Conservation (phyloP, 2,113 vertebrate species). For the Podarcis cretensis region DNA sequence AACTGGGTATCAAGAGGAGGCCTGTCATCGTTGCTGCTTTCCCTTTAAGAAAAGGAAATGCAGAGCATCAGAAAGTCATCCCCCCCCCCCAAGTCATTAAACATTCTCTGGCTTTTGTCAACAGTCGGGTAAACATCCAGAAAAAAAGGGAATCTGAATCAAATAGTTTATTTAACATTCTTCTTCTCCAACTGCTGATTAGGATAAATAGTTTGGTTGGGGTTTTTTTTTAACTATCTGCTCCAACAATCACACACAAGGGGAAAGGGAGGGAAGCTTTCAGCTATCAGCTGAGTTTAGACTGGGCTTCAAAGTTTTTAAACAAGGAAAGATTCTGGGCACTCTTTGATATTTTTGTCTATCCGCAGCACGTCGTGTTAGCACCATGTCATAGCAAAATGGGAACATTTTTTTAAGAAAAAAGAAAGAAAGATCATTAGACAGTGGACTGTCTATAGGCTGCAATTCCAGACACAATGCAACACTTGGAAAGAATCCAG, state of each 20-base stretch:
- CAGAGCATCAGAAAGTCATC: constrained; percentile 59
- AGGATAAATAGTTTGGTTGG: constrained; percentile 85
- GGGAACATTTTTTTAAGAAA: constrained; percentile 49
- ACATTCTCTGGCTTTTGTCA: constrained; percentile 84
- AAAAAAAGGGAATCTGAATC: constrained; percentile 77
- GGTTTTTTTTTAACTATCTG: constrained; percentile 68
- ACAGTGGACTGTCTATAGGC: constrained; percentile 56
- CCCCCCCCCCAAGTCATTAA: constrained; percentile 74
- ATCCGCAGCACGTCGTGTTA: constrained; percentile 74
- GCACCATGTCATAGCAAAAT: constrained; percentile 72
- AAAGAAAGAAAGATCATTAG: constrained; percentile 53
- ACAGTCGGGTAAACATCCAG: constrained; percentile 83
- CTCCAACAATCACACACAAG: constrained; percentile 73
- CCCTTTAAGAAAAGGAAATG: constrained; percentile 71
- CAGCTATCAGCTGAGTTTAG: constrained; percentile 76
- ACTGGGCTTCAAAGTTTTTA: constrained; percentile 77
- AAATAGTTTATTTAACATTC: constrained; percentile 84
- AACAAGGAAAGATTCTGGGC: constrained; percentile 74
- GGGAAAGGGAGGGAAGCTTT: constrained; percentile 73
- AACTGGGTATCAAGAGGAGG: constrained; percentile 79
- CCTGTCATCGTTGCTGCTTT: constrained; percentile 77
- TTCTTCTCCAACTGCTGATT: constrained; percentile 84
- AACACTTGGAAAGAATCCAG: constrained; percentile 61
- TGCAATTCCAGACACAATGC: constrained; percentile 70
- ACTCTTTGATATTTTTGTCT: constrained; percentile 73